Base-by-base conservation (phyloP, 2,113 vertebrate genomes). In the Opisthocomus hoazin region DNA sequence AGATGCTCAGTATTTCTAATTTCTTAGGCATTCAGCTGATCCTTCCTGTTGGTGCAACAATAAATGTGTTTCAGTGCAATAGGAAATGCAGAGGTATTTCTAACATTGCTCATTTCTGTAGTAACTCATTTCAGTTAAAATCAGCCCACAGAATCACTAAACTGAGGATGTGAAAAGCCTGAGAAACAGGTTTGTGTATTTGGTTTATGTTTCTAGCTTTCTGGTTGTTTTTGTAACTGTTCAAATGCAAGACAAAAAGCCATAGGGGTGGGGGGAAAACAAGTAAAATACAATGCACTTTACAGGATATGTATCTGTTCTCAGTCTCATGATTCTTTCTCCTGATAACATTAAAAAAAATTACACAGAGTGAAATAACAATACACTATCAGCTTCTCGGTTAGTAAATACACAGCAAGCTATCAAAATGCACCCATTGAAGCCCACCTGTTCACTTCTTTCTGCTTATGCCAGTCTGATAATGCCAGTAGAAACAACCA, bases 61-160 rank as follows among this genome's bases (percentile, higher is more conserved):
- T 29, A 76, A 95, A 89, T 0, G 2, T 41, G 48, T 71, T 92
- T 90, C 87, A 79, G 48, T 4, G n/a, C 87, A 96, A 87, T 73
- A 88, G 78, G 75, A 94, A 87, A 96, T 34, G 65, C 89, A 93
- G 13, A 93, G 90, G 63, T 86, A 94, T 84, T 95, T 88, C 84
- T 65, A 94, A 82, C 46, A 81, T 19, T 26, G 53, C 50, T 94
- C 48, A 46, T 80, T 84, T 93, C 89, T 93, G 56, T 74, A 77
- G 61, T 78, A 94, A 96, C 24, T 81, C 56, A 37, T 81, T 95
- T 71, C 80, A 76, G 39, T 79, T 50, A 87, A 65, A 87, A 66
- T 30, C 78, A 66, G 77, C 11, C 0, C 3, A 79, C 61, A 87
- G 41, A 84, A 70, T 26, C 84, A 70, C 89, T 91, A 87, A 92